Percentiles rank a stretch among this genome's conserved stretches.
Conservation (phyloP, 2,113 vertebrate genomes). For the Heterotis niloticus region DNA sequence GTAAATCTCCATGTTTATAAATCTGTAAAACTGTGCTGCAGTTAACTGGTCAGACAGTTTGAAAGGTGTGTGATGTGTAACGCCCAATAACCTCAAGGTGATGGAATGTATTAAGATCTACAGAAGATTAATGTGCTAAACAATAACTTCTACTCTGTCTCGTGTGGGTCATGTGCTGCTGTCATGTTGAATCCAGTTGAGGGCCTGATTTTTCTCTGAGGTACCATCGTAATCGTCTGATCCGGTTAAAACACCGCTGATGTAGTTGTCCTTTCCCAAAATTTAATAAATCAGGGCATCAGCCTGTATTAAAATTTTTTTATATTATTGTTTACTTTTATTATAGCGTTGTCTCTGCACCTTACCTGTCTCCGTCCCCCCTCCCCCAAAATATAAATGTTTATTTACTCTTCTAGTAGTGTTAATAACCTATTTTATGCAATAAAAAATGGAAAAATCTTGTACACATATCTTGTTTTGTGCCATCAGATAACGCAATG, state of each 20-base stretch:
- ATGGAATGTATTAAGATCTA: constrained; percentile 25
- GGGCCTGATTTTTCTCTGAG: constrained; percentile 38
- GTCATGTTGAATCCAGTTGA: constrained; percentile 32
- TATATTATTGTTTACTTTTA: constrained; percentile 1
- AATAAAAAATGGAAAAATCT: constrained; percentile 4
- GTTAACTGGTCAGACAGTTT: neutral
- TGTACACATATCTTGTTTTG: neutral
- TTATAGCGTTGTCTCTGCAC: neutral
- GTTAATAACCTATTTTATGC: constrained; percentile 39
- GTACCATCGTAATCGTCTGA: constrained; percentile 34
- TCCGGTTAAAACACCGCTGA: constrained; percentile 27
- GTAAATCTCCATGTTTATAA: neutral
- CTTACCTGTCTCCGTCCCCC: neutral
- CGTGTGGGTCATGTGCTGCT: constrained; percentile 34
- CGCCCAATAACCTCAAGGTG: constrained; percentile 13
- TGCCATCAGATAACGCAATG: neutral
- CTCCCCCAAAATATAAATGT: constrained; percentile 11
- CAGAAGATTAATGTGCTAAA: constrained; percentile 20
- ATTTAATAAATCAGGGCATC: constrained; percentile 27
- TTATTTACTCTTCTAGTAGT: constrained; percentile 42
- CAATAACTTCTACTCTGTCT: constrained; percentile 37
- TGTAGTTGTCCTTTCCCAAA: constrained; percentile 38
- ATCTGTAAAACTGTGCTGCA: neutral
- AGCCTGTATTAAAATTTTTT: neutral
- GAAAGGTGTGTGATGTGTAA: neutral